Base-by-base conservation (phyloP, 2,113 vertebrate species). In the Peromyscus polionotus region DNA sequence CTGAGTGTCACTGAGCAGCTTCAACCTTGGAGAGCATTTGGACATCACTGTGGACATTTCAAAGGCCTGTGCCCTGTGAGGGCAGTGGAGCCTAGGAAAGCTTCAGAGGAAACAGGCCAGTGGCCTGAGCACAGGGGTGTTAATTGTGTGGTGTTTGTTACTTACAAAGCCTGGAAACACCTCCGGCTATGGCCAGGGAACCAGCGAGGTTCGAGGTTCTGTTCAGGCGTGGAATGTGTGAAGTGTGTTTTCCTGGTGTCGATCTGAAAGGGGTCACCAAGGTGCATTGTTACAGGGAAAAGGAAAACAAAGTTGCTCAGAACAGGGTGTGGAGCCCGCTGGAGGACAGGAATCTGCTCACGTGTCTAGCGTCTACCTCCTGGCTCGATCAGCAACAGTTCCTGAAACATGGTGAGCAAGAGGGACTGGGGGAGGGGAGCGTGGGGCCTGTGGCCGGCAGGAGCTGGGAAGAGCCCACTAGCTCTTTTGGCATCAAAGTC, bases 161-260 rank as follows among this genome's bases (percentile, higher is more conserved):
- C 65, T 79, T 54, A 24, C 19, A 36, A 65, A 63, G 67, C 3
- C 95, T 89, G 54, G 54, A n/a, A 48, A 54, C 61, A 63, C 31
- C n/a, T 28, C 5, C n/a, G 42, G 42, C 73, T 65, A 28, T 7
- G 68, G 87, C n/a, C 87, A 89, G 86, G 86, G 22, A 57, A 8
- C 81, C 6, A 31, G 77, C 22, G 1, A 77, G 48, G 68, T 39
- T 48, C 67, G 57, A 86, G 20, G 72, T 16, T 54, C 14, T 51
- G 48, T 76, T 88, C 77, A 61, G 61, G 93, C 54, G 72, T 10
- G 54, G 86, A 65, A 61, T 81, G 76, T 59, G 76, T 7, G 31
- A 91, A 85, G 92, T 91, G 83, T 80, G 95, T 84, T 95, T 67
- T 94, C 93, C 79, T 8, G 19, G 39, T 28, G 75, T 70, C 28